A percentile compares a stretch with the other conserved stretches of the same genome.
Conservation (phyloP, 2,113 vertebrate genomes). For the Sclerurus mexicanus region DNA sequence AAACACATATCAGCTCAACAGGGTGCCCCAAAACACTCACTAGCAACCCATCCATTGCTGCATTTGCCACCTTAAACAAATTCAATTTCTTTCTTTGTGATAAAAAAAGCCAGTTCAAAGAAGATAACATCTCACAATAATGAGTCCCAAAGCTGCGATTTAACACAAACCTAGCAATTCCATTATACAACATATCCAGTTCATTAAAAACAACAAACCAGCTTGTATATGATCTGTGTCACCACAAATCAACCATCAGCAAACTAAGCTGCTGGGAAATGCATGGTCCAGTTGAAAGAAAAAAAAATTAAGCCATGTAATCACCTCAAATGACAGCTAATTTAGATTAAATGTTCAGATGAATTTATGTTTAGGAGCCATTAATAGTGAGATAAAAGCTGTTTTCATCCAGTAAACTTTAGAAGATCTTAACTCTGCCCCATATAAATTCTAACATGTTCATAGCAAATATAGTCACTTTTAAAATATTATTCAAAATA, state of each 20-base stretch:
- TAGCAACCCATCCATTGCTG: conserved; percentile 30
- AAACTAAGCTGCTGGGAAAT: conserved; percentile 58
- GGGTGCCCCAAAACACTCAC: conserved; percentile 33
- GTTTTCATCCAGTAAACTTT: background rate
- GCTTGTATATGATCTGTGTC: conserved; percentile 57
- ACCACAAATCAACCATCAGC: conserved; percentile 63
- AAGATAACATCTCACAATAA: conserved; percentile 58
- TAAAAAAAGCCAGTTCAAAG: conserved; percentile 58
- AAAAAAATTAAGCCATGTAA: background rate
- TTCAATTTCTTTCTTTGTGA: conserved; percentile 56
- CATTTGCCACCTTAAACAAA: conserved; percentile 53
- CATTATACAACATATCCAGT: conserved; percentile 57
- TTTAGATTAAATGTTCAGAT: conserved; percentile 45
- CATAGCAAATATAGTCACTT: background rate
- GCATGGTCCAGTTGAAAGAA: conserved; percentile 3
- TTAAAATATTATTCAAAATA: background rate
- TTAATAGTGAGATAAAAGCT: conserved; percentile 27
- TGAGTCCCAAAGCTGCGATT: conserved; percentile 66
- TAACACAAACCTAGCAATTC: conserved; percentile 67
- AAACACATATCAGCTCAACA: conserved; percentile 29
- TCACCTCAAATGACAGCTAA: conserved; percentile 20
- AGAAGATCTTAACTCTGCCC: background rate
- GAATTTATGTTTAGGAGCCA: background rate
- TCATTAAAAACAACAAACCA: conserved; percentile 73
- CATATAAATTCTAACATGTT: background rate